Percentiles rank a stretch among this genome's conserved stretches.
Conservation (phyloP, 2,888 invertebrate species). For the Scaptomyza flava region DNA sequence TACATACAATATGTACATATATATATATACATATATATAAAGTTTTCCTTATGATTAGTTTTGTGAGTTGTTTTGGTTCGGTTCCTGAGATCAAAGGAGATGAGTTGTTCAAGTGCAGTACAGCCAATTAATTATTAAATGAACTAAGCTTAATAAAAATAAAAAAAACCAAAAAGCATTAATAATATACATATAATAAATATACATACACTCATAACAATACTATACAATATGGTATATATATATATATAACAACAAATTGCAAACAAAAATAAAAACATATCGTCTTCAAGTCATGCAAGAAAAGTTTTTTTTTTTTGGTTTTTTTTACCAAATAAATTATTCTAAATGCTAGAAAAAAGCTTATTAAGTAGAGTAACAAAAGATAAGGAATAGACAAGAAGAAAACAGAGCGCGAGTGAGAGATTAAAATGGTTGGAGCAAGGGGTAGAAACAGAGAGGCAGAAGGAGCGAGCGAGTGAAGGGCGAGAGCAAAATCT, state of each 20-base stretch:
- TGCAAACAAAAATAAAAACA: constrained; percentile 69
- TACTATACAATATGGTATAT: constrained; percentile 23
- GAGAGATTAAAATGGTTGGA: background rate
- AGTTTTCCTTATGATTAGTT: constrained; percentile 35
- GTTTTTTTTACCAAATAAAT: constrained; percentile 67
- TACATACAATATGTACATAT: background rate
- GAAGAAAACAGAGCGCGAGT: constrained; percentile 10
- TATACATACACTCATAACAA: constrained; percentile 37
- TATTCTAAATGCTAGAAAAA: constrained; percentile 58
- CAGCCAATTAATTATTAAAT: constrained; percentile 59
- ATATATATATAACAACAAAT: constrained; percentile 27
- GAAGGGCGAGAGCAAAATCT: constrained; percentile 24
- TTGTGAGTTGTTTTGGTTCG: constrained; percentile 52
- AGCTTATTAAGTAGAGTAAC: constrained; percentile 62
- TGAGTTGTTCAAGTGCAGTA: constrained; percentile 40
- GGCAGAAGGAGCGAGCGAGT: constrained; percentile 5
- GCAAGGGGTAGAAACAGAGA: background rate
- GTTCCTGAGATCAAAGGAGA: constrained; percentile 53
- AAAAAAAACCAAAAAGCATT: constrained; percentile 25
- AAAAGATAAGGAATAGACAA: constrained; percentile 21
- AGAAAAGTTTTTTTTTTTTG: constrained; percentile 49
- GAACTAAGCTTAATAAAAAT: constrained; percentile 34
- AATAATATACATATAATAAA: constrained; percentile 35
- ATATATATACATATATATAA: constrained; percentile 4
- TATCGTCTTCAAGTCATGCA: constrained; percentile 78